Evolutionary conservation across 2,113 vertebrate species (phyloP).

Genomic region (Paramormyrops kingsleyae): DNA sequence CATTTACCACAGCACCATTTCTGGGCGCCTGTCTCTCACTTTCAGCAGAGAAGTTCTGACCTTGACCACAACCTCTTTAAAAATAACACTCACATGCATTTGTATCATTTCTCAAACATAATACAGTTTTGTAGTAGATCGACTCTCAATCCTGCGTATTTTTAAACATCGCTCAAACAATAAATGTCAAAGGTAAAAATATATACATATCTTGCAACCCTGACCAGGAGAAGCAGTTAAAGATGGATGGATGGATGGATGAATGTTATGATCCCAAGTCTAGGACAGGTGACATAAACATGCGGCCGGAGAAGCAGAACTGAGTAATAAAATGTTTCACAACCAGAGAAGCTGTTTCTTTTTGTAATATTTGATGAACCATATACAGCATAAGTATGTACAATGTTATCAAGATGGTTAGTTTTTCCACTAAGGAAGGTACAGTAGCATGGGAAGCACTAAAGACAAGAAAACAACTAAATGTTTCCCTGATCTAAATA

Average conservation of each 20-base stretch:
- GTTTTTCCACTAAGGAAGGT: neutral
- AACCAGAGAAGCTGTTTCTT: no score
- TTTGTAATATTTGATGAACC: no score
- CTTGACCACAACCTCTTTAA: conserved; percentile 4
- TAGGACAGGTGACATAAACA: no score
- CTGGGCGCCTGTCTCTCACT: neutral
- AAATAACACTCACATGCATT: neutral
- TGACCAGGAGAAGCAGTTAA: neutral
- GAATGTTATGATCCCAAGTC: neutral
- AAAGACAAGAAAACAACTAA: neutral
- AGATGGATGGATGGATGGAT: neutral
- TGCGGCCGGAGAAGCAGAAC: no score
- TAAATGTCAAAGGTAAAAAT: neutral
- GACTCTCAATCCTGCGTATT: neutral
- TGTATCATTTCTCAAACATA: neutral
- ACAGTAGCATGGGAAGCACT: neutral
- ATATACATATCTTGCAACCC: neutral
- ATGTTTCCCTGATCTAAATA: no score
- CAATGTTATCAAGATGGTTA: neutral
- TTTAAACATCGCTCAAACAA: neutral
- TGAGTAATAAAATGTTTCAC: no score
- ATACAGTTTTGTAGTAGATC: neutral
- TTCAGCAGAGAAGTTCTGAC: neutral
- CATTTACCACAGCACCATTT: neutral
- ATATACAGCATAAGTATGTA: no score